Base-by-base conservation (phyloP, 64 coral and sea anemone genomes). In the Actinia equina region DNA sequence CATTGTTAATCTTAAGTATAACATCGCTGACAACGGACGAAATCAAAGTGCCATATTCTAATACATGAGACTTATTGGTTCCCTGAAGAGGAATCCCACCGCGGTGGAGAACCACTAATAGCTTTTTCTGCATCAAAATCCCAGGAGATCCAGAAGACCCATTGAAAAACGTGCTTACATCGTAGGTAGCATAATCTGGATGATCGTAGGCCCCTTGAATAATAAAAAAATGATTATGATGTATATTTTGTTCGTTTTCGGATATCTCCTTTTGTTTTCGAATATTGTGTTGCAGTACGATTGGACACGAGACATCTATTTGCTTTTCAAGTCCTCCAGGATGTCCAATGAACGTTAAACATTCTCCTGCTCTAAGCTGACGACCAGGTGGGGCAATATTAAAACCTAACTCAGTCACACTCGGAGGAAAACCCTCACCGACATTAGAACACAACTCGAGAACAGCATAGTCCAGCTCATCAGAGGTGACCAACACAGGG, bases 91-190 rank as follows among this genome's bases (percentile, higher is more conserved):
- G 20, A 80, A 80, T 20, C 0, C 77, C 77, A 43, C 46, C 16
- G 4, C 43, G 52, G 77, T 80, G 77, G 2, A 80, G 20, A 46
- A 80, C 77, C 17, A 46, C 43, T 20, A 80, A 46, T 9, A 46
- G 42, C 46, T 80, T 80, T 20, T 44, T 44, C 6, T 80, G 42
- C 77, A 80, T 20, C 17, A 80, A 51, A 52, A 80, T 19, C 43
- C 77, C 77, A 17, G 77, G 77, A 20, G 77, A 80, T 19, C 77
- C 77, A 46, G 77, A 80, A 4, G 77, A 80, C 3, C 77, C 77
- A 44, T 11, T 5, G 43, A 80, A 80, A 10, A 80, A 80, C 20
- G 43, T 51, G 20, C 77, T 80, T 13, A 80, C 77, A 49, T 80
- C 46, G 20, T 80, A n/a, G 26, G 17, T 7, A 51, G 44, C 77